phyloP scores from a whole-genome alignment of 1,140 invertebrate genomes.

The Zaprionus ghesquierei region DNA sequence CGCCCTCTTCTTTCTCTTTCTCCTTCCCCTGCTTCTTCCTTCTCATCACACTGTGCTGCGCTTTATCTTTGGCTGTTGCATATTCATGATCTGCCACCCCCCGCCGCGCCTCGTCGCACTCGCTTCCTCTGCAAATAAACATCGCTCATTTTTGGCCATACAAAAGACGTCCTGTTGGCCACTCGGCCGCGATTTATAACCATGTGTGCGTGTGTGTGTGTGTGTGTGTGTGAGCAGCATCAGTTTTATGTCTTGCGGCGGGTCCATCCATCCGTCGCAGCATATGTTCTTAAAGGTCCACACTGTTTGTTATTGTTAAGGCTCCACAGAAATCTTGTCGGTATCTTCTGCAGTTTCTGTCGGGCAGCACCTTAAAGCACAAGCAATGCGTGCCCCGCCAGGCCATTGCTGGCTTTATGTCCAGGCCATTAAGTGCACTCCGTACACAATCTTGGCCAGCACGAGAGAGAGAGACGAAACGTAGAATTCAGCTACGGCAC shows the following conservation, averaged over 20 bases:
- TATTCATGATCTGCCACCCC: conserved; percentile 60
- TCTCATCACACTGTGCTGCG: conserved; percentile 31
- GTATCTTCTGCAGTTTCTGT: neutral
- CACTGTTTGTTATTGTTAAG: neutral
- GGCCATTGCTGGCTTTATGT: conserved; percentile 8
- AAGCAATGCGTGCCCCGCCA: neutral
- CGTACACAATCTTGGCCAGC: neutral
- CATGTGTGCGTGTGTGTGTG: conserved; percentile 1
- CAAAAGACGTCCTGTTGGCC: conserved; percentile 6
- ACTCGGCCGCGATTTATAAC: conserved; percentile 39
- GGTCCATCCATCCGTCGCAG: conserved; percentile 26
- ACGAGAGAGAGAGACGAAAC: neutral
- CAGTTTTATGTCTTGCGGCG: conserved; percentile 30
- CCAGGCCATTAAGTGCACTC: conserved; percentile 4
- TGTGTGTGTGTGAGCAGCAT: conserved; percentile 13
- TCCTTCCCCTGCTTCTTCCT: neutral
- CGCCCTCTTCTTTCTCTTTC: too few relatives aligned
- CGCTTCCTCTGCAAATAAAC: conserved; percentile 49
- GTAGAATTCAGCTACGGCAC: neutral
- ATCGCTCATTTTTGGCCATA: conserved; percentile 66
- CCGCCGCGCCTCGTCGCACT: neutral
- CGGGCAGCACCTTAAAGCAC: conserved; percentile 1
- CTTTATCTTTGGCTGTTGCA: conserved; percentile 65
- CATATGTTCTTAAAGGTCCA: conserved; percentile 49
- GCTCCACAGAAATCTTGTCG: neutral